Base-by-base conservation (phyloP, 2,888 invertebrate species). In the Chrysopilus asiliformis region DNA sequence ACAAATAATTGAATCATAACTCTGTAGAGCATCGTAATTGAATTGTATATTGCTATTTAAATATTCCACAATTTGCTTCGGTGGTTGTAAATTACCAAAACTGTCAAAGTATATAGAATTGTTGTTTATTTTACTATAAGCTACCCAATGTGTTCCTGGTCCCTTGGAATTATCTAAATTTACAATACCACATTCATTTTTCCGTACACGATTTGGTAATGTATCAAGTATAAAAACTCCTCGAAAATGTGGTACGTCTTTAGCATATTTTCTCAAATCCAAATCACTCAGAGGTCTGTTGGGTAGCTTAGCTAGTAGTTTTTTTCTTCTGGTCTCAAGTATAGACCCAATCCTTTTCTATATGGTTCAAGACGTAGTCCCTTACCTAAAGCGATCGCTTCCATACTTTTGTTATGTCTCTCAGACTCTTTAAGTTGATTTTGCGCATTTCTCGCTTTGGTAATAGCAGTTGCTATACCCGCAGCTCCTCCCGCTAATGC, bases 331-430 rank as follows among this genome's bases (percentile, higher is more conserved):
- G 30, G 18, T 20, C 34, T 14, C 34, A 32, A 40, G 34, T 26
- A 41, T 38, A 42, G 33, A 2, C 41, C 43, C 17, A 41, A 34
- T 5, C 43, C 39, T 29, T 34, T 43, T 34, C 43, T 51, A 36
- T 54, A 49, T 32, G 52, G 51, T 42, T 51, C 52, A 5, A 57
- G 37, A 44, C 44, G 49, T 20, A 56, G 24, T 6, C 56, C 56
- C 43, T 52, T 54, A 4, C 58, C 56, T 18, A 56, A 34, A 16
- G 52, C 54, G 28, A 56, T 53, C 29, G 51, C 44, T 49, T 60
- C 59, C 55, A 59, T 57, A n/a, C 41, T 43, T 44, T 47, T 40
- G 44, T 60, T 60, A 41, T 57, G 58, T 4, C 55, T 46, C 32
- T 48, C 36, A 16, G 41, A 45, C 46, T 60, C 56, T 13, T 44